Evolutionary conservation across 2,888 invertebrate species (phyloP).

Genomic region (Glomeris marginata): DNA sequence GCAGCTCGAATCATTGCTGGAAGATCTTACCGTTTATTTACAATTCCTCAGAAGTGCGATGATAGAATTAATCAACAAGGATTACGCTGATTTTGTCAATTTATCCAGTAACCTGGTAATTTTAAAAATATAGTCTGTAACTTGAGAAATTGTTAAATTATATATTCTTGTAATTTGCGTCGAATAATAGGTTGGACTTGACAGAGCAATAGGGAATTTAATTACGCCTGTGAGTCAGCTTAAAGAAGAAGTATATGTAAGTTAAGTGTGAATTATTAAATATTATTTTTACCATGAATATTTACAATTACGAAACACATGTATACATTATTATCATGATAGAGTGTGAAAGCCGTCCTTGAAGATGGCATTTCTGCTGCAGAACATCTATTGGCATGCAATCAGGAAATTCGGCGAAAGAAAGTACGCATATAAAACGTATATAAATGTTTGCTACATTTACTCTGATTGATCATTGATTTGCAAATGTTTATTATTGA

Average conservation of each 20-base stretch:
- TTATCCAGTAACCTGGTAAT: constrained; percentile 74
- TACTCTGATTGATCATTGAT: too few species aligned
- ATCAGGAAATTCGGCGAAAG: too few species aligned
- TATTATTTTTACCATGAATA: neutral
- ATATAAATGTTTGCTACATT: too few species aligned
- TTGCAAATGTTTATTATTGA: too few species aligned
- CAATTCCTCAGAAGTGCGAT: constrained; percentile 82
- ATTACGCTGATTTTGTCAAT: constrained; percentile 96
- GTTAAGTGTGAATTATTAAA: constrained; percentile 13
- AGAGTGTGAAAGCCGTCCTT: neutral
- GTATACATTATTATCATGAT: neutral
- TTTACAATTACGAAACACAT: neutral
- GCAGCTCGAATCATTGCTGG: constrained; percentile 67
- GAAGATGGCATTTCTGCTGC: too few species aligned
- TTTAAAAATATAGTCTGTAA: constrained; percentile 11
- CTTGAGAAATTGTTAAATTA: neutral
- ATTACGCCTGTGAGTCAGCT: constrained; percentile 64
- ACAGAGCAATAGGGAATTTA: constrained; percentile 67
- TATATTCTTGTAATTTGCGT: neutral
- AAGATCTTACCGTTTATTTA: constrained; percentile 77
- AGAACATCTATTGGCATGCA: too few species aligned
- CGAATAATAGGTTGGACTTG: constrained; percentile 49
- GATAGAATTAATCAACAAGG: constrained; percentile 94
- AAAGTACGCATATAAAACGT: too few species aligned
- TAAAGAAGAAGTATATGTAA: constrained; percentile 65